These are phyloP conservation scores for Alexandromys fortis DNA, from an alignment of 2,113 vertebrate genomes.

Conservation along the genomic window DNA sequence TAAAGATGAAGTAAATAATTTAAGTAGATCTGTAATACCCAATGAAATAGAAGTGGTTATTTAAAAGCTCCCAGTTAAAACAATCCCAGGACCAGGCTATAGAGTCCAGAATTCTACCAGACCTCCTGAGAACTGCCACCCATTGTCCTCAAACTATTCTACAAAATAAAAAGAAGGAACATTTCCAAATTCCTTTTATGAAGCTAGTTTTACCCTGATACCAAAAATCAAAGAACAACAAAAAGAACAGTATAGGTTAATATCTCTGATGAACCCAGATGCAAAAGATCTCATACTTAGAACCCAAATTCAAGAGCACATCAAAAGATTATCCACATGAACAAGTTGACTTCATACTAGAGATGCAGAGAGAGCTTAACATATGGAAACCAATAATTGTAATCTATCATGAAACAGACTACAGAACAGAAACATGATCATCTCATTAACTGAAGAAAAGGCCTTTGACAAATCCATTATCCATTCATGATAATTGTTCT, in stretches of 20 bases:
- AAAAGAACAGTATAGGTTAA: not conserved
- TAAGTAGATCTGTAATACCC: no score
- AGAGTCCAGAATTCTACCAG: not conserved
- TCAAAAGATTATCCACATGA: not conserved
- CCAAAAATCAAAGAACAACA: not conserved
- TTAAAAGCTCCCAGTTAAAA: not conserved
- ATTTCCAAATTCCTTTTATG: not conserved
- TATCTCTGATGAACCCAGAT: not conserved
- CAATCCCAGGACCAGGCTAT: not conserved
- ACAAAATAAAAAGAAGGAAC: not conserved
- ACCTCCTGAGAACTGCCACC: not conserved
- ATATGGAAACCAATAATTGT: not conserved
- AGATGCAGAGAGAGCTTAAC: not conserved
- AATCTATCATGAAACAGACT: not conserved
- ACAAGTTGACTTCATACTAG: not conserved
- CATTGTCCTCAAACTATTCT: not conserved
- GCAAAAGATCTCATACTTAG: not conserved
- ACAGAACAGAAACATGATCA: not conserved
- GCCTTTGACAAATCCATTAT: not conserved
- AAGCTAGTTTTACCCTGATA: not conserved
- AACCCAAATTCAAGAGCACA: not conserved
- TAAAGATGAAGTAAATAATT: not conserved
- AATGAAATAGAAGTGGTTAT: not conserved
- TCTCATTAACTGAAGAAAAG: not conserved
- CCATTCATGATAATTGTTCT: not conserved